phyloP scores from a whole-genome alignment of 2,888 invertebrate genomes.

The Caenorhabditis sulstoni region DNA sequence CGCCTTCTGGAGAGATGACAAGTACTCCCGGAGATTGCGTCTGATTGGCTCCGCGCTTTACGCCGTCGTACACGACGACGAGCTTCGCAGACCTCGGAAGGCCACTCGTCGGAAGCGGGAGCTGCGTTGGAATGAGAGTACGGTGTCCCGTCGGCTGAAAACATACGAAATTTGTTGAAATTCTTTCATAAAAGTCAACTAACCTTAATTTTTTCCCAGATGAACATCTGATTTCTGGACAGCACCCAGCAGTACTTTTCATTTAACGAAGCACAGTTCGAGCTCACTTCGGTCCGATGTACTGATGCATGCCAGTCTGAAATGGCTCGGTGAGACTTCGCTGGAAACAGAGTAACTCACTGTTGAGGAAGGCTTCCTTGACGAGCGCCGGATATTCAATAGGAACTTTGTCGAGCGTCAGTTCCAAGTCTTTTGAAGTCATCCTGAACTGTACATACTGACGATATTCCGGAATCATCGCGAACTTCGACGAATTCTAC shows the following conservation, averaged over 20 bases:
- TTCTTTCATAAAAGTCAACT: too few relatives aligned
- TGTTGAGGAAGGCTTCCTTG: constrained; percentile 55
- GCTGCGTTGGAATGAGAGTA: constrained; percentile 30
- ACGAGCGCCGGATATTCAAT: constrained; percentile 61
- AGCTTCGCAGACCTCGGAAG: constrained; percentile 48
- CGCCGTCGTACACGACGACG: constrained; percentile 51
- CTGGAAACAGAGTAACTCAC: constrained; percentile 13
- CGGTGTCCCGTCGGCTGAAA: constrained; percentile 21
- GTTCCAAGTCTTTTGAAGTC: constrained; percentile 40
- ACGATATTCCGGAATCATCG: neutral
- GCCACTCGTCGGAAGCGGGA: constrained; percentile 50
- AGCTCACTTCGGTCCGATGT: constrained; percentile 30
- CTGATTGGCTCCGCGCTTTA: neutral
- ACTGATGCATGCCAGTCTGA: constrained; percentile 45
- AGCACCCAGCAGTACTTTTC: constrained; percentile 56
- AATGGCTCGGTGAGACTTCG: neutral
- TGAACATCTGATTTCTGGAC: constrained; percentile 46
- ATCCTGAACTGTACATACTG: constrained; percentile 6
- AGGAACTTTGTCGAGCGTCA: constrained; percentile 45
- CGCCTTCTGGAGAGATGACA: constrained; percentile 54
- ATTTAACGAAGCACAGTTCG: constrained; percentile 56
- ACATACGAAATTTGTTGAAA: neutral
- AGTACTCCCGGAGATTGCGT: constrained; percentile 37
- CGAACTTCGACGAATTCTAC: neutral
- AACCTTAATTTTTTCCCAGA: constrained; percentile 51